Evolutionary conservation across 2,797 vertebrate genomes (phyloP).

Genomic region (Propithecus deckenii): DNA sequence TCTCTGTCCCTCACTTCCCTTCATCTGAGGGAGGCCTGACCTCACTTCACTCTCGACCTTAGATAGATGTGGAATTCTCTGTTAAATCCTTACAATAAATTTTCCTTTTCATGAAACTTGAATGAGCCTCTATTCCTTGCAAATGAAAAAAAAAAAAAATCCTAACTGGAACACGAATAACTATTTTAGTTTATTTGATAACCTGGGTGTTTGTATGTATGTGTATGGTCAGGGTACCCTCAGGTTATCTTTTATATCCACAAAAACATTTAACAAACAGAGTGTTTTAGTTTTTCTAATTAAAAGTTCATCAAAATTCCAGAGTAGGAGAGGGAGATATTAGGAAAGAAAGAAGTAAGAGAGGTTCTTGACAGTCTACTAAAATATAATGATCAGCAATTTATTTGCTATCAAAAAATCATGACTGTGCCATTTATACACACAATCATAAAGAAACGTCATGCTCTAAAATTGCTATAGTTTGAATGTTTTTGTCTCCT

Average conservation of each 20-base stretch:
- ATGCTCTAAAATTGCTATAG: neutral
- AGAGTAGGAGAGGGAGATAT: neutral
- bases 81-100: neutral
- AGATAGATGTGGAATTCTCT: neutral
- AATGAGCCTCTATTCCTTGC: neutral
- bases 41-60: neutral
- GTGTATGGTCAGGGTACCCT: neutral
- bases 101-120: neutral
- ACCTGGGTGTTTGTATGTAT: neutral
- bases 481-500: neutral
- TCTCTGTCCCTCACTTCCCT: neutral
- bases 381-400: neutral
- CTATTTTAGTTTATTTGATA: neutral
- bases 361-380: neutral
- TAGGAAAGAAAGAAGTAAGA: neutral
- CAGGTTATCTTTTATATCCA: neutral
- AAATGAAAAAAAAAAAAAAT: neutral
- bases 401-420: neutral
- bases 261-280: neutral
- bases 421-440: neutral
- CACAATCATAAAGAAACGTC: neutral
- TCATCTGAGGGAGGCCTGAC: neutral
- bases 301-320: neutral
- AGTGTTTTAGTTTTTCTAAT: neutral
- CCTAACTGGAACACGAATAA: neutral